Evolutionary conservation across 2,113 vertebrate genomes (phyloP).

Genomic region (Crypturellus undulatus): DNA sequence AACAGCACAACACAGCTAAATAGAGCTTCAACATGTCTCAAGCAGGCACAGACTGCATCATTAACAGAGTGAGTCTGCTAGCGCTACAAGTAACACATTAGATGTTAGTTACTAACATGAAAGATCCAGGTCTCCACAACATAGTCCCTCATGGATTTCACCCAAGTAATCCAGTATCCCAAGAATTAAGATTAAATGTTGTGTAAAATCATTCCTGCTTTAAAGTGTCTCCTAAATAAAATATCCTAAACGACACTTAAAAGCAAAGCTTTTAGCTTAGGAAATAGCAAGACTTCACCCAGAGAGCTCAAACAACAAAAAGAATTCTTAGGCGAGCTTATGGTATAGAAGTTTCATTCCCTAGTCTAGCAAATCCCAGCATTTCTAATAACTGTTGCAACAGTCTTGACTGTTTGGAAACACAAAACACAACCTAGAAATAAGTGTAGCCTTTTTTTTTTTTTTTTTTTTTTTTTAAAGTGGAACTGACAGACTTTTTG

Average conservation of each 20-base stretch:
- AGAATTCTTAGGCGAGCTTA: neutral
- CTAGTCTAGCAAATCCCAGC: neutral
- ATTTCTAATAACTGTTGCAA: neutral
- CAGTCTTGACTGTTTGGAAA: neutral
- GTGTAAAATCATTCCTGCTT: neutral
- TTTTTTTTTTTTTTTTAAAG: neutral
- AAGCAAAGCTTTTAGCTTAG: neutral
- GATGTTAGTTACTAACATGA: neutral
- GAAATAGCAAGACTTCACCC: neutral
- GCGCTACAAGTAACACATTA: neutral
- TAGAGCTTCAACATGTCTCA: neutral
- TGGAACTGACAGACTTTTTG: neutral
- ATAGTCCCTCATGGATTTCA: neutral
- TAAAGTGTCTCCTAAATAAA: neutral
- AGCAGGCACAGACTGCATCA: neutral
- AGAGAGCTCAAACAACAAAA: neutral
- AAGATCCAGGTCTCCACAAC: neutral
- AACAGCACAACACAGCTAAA: neutral
- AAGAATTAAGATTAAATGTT: neutral
- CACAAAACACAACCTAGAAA: neutral
- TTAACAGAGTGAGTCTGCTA: neutral
- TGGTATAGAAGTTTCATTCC: accelerated
- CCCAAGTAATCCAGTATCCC: neutral
- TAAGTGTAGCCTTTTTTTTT: neutral
- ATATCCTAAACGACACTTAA: neutral